Percentiles rank a stretch among this genome's conserved stretches.
Evolutionary conservation across 2,113 vertebrate species (phyloP).

Genomic region (Platycercus adscitus): DNA sequence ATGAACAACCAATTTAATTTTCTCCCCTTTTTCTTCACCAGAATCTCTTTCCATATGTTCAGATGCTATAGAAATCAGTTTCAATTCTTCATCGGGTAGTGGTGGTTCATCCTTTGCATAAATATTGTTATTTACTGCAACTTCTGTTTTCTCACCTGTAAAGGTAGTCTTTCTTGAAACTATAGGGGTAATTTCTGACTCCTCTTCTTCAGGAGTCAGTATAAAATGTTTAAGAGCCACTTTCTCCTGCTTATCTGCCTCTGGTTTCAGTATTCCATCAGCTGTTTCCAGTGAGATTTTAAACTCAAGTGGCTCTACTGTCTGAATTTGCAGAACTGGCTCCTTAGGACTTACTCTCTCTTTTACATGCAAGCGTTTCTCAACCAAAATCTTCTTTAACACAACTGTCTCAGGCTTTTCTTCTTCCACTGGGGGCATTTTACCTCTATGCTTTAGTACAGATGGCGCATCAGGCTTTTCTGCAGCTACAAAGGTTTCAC

Average conservation of each 20-base stretch:
- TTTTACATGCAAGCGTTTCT: constrained; percentile 61
- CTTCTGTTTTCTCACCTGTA: not conserved
- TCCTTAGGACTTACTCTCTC: constrained; percentile 70
- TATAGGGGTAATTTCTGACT: not conserved
- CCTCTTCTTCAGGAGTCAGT: constrained; percentile 21
- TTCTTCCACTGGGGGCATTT: constrained; percentile 70
- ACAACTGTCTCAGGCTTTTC: constrained; percentile 59
- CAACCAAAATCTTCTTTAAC: constrained; percentile 67
- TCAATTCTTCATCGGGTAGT: not conserved
- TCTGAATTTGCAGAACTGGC: constrained; percentile 42
- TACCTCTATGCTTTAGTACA: constrained; percentile 76
- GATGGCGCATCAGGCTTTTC: constrained; percentile 71
- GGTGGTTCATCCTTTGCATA: not conserved
- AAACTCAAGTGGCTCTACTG: constrained; percentile 61
- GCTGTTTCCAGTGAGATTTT: constrained; percentile 47
- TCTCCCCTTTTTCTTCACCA: not conserved
- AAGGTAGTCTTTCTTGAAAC: not conserved
- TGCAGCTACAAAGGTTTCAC: constrained; percentile 78
- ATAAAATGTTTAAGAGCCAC: constrained; percentile 20
- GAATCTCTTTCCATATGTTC: not conserved
- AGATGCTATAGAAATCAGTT: not conserved
- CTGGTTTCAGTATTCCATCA: constrained; percentile 37
- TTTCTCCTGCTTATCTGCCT: constrained; percentile 6
- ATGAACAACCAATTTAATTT: not conserved
- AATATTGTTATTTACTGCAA: not conserved